phyloP scores from a whole-genome alignment of 2,797 vertebrate species.

The Scleropages formosus region DNA sequence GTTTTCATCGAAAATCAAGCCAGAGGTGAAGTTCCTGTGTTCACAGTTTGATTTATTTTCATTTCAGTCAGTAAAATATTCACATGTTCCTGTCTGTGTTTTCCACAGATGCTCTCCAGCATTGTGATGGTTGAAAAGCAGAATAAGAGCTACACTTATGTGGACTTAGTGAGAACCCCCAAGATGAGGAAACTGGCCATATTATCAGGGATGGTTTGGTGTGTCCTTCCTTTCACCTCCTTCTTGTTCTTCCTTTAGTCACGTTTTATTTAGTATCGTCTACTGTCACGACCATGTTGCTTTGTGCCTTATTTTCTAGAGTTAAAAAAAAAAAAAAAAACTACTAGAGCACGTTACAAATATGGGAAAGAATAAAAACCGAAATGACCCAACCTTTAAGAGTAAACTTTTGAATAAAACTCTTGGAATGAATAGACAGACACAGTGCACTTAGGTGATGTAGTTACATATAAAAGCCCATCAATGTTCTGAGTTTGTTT shows the following conservation, averaged over 20 bases:
- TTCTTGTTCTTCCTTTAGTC: neutral
- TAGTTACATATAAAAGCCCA: too few relatives aligned
- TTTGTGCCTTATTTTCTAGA: neutral
- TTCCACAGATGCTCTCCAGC: slow-evolving; percentile 63
- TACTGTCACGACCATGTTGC: neutral
- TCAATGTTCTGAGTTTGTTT: too few relatives aligned
- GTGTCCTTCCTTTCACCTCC: slow-evolving; percentile 21
- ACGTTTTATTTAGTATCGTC: neutral
- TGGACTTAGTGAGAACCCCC: slow-evolving; percentile 74
- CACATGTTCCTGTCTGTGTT: neutral
- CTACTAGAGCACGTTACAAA: too few relatives aligned
- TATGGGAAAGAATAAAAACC: too few relatives aligned
- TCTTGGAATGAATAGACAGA: too few relatives aligned
- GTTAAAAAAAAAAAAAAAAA: too few relatives aligned
- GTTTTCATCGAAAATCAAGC: slow-evolving; percentile 40
- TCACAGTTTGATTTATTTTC: neutral
- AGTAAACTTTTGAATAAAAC: too few relatives aligned
- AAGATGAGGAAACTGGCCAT: slow-evolving; percentile 69
- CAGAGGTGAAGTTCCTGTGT: slow-evolving; percentile 47
- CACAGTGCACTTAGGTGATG: too few relatives aligned
- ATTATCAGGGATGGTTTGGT: slow-evolving; percentile 77
- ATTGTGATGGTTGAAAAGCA: slow-evolving; percentile 44
- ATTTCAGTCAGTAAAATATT: neutral
- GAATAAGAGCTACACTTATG: slow-evolving; percentile 66
- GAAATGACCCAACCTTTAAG: too few relatives aligned